Base-by-base conservation (phyloP, 1,140 invertebrate species). In the Harlomillsia oculata region DNA sequence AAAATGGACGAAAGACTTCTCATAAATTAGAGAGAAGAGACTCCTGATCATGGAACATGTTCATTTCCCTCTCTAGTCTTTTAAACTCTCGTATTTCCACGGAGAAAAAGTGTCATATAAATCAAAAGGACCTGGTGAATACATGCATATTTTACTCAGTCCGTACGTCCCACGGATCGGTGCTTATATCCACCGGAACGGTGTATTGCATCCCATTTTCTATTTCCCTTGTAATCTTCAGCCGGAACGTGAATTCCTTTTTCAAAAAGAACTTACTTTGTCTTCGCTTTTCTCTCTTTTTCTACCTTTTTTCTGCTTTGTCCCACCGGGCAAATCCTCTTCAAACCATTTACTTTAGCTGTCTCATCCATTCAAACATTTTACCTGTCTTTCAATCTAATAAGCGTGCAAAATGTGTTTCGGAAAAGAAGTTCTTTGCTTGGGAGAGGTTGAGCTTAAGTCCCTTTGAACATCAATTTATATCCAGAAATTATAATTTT, bases 21-120 rank as follows among this genome's bases (percentile, higher is more conserved):
- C 56, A 57, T 57, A 57, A 57, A 57, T 57, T 57, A 57, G 44
- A 57, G 20, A 48, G 25, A 48, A 48, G 45, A 32, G 49, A 39
- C 48, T 36, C 21, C 48, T 53, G 30, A 59, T 53, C 32, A 53
- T 59, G 56, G n/a, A 59, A 59, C 23, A 59, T 59, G 56, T 59
- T 59, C 56, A 53, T 59, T 59, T 57, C 53, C 56, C 53, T 59
- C 53, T 59, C 56, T n/a, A 53, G 49, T 53, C 56, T 59, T 59
- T 59, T 59, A 59, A 59, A 49, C 56, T 59, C 53, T 49, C 49
- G 53, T 59, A 59, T 59, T 59, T 56, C 40, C 44, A 25, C 26
- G 14, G 39, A 34, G 46, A 32, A 36, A 52, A 51, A 28, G 41
- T 59, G 56, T 59, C 56, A 25, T 48, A 59, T 59, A 59, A 59